Base-by-base conservation (phyloP, 2,113 vertebrate species). In the Girardinichthys multiradiatus region DNA sequence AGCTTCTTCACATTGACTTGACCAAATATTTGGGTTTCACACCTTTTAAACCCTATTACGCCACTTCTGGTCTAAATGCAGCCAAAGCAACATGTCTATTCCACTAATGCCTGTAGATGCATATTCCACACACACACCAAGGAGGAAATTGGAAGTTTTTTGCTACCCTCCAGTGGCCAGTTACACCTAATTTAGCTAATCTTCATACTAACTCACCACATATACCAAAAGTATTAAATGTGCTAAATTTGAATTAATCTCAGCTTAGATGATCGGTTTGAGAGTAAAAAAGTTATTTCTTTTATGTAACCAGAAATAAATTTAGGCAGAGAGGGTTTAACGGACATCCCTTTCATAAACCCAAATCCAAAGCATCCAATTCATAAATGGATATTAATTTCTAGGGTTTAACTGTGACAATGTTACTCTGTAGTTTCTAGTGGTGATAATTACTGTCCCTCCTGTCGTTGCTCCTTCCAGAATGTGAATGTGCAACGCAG, bases 401-500 rank as follows among this genome's bases (percentile, higher is more conserved):
- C 9, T 2, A 54, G 8, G 7, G 9, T 54, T 54, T 54, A n/a
- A n/a, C n/a, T n/a, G n/a, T n/a, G n/a, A n/a, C n/a, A n/a, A n/a
- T n/a, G n/a, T n/a, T n/a, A n/a, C n/a, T n/a, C n/a, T n/a, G n/a
- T n/a, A n/a, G n/a, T n/a, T n/a, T n/a, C 24, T n/a, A 17, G 24
- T 54, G 1, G 7, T n/a, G 10, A 54, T 54, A n/a, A n/a, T 11
- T 2, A 54, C 48, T 2, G 2, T 30, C n/a, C 2, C 14, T 29
- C 17, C 13, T 82, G 15, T 76, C 12, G 0, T 68, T 4, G 4
- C 39, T 74, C 64, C 92, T 84, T 54, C 68, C 94, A 97, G 96
- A 97, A 96, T 60, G 95, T 97, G 66, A 93, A 93, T 0, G 92
- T 95, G 73, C 89, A 95, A 83, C 95, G 96, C 74, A 95, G 92